A percentile compares a stretch with the other conserved stretches of the same genome.
phyloP scores from a whole-genome alignment of 2,797 vertebrate genomes.

The Hapalemur alaotrensis region DNA sequence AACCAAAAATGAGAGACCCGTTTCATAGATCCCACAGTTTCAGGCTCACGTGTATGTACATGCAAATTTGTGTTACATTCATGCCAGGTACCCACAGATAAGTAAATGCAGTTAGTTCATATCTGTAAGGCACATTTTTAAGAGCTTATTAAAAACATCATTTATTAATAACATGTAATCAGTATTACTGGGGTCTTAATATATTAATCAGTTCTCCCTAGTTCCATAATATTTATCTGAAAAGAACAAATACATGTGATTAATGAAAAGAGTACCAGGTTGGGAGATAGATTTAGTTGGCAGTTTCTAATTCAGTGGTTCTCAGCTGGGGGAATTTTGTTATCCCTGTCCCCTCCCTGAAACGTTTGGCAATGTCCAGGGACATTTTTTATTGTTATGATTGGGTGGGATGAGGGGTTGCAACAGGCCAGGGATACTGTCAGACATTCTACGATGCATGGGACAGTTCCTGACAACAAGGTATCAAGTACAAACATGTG shows the following conservation, averaged over 20 bases:
- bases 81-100: neutral
- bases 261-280: neutral
- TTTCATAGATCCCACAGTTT: neutral
- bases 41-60: neutral
- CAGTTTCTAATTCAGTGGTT: neutral
- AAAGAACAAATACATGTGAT: neutral
- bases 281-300: neutral
- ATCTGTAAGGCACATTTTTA: neutral
- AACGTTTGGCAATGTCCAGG: neutral
- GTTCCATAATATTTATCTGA: neutral
- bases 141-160: constrained; percentile 27
- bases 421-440: neutral
- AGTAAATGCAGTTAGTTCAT: neutral
- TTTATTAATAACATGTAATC: neutral
- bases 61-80: neutral
- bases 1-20: neutral
- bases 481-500: neutral
- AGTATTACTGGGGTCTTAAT: neutral
- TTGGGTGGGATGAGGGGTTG: neutral
- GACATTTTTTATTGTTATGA: neutral
- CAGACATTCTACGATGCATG: accelerated
- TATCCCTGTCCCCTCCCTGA: neutral
- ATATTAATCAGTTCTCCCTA: neutral
- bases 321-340: neutral
- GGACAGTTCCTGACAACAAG: neutral